Percentiles rank a stretch among this genome's conserved stretches.
Evolutionary conservation across 2,113 vertebrate species (phyloP).

Genomic region (Paralichthys olivaceus): DNA sequence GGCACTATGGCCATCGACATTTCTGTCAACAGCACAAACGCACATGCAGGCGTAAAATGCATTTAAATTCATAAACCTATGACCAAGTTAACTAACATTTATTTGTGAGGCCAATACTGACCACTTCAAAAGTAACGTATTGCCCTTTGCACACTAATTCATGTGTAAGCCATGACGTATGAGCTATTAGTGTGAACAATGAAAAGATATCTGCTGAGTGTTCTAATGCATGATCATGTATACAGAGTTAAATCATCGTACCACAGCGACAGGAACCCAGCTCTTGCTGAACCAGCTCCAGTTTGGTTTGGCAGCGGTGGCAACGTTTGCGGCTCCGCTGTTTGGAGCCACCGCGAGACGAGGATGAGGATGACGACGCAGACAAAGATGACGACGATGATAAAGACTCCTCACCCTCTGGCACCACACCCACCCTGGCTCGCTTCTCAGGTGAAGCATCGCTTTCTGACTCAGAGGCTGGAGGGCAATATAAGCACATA

Average conservation of each 20-base stretch:
- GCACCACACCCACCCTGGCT: conserved; percentile 87
- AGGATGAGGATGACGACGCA: conserved; percentile 54
- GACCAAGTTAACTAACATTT: neutral
- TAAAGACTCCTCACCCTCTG: conserved; percentile 82
- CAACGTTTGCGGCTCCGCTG: conserved; percentile 96
- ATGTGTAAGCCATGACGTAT: neutral
- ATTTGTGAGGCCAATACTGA: conserved; percentile 1
- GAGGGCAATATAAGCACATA: conserved; percentile 9
- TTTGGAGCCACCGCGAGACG: conserved; percentile 86
- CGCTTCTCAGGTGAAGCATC: conserved; percentile 93
- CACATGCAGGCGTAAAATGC: conserved; percentile 3
- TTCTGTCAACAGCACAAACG: conserved; percentile 46
- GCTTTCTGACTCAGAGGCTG: conserved; percentile 93
- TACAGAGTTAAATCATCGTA: conserved; percentile 70
- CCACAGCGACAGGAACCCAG: conserved; percentile 98
- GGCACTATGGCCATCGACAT: conserved; percentile 33
- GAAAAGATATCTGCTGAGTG: too few species aligned
- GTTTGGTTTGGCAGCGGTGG: conserved; percentile 98
- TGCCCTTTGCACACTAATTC: too few species aligned
- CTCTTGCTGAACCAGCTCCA: conserved; percentile 98
- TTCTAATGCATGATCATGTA: neutral
- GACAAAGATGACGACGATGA: conserved; percentile 62
- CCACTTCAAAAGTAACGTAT: neutral
- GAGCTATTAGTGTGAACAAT: too few species aligned
- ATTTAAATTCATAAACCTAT: conserved; percentile 21